A percentile compares a stretch with the other conserved stretches of the same genome.
Evolutionary conservation across 2,888 invertebrate genomes (phyloP).

Genomic region (Penaeus monodon): DNA sequence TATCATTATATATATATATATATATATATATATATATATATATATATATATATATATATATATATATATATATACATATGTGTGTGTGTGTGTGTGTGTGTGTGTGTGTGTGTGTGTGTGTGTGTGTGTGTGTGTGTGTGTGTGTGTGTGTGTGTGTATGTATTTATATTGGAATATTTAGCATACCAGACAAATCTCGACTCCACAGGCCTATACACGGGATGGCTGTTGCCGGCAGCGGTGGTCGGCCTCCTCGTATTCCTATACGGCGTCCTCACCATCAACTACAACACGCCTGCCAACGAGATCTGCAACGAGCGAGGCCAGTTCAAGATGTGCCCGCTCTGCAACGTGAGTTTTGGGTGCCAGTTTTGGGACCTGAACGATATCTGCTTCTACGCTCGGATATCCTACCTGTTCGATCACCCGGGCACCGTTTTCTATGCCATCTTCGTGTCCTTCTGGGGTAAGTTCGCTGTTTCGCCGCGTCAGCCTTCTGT

Average conservation of each 20-base stretch:
- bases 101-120: constrained; percentile 9
- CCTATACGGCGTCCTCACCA: constrained; percentile 73
- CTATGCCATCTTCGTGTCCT: constrained; percentile 71
- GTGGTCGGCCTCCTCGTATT: constrained; percentile 75
- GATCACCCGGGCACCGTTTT: constrained; percentile 75
- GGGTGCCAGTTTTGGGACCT: constrained; percentile 73
- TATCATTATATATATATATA: too few relatives aligned
- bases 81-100: not conserved
- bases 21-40: too few relatives aligned
- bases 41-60: too few relatives aligned
- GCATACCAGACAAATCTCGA: not conserved
- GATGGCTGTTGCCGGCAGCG: constrained; percentile 74
- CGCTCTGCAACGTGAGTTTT: constrained; percentile 72
- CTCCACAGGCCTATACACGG: constrained; percentile 74
- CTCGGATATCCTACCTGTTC: constrained; percentile 73
- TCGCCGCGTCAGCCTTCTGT: not conserved
- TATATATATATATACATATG: too few relatives aligned
- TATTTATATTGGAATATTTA: not conserved
- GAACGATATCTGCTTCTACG: constrained; percentile 73
- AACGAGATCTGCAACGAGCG: constrained; percentile 72
- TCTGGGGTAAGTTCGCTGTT: constrained; percentile 65
- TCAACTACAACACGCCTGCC: constrained; percentile 72
- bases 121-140: not conserved
- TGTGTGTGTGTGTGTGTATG: not conserved
- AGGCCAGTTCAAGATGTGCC: constrained; percentile 73